A percentile compares a stretch with the other conserved stretches of the same genome.
Conservation (phyloP, 2,888 invertebrate species). For the Stenurella melanura region DNA sequence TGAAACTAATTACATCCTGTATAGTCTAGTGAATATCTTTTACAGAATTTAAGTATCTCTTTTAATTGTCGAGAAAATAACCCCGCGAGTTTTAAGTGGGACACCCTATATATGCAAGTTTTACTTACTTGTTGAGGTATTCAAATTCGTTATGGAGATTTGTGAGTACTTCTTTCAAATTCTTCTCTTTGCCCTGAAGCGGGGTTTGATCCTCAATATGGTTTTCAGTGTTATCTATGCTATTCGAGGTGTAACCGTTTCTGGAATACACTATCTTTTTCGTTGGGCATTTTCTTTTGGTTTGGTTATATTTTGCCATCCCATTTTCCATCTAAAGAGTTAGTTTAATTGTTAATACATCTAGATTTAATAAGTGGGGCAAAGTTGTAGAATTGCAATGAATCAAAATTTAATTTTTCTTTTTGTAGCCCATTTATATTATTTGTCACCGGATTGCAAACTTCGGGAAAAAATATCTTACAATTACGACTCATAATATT, state of each 20-base stretch:
- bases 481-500: no score
- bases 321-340: constrained; percentile 26
- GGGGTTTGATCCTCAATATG: constrained; percentile 38
- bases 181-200: constrained; percentile 64
- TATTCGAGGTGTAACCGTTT: constrained; percentile 23
- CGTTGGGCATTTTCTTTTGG: not conserved
- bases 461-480: no score
- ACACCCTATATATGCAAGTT: no score
- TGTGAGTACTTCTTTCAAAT: constrained; percentile 68
- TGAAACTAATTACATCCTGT: no score
- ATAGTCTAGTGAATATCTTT: no score
- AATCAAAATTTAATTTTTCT: no score
- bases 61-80: no score
- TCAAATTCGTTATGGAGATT: constrained; percentile 72
- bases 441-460: no score
- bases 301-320: constrained; percentile 5
- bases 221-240: not conserved
- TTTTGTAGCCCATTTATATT: no score
- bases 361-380: not conserved
- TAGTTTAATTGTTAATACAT: not conserved
- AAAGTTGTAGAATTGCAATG: no score
- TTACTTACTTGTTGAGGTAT: constrained; percentile 66
- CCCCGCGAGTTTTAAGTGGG: no score
- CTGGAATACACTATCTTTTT: constrained; percentile 6
- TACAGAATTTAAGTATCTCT: no score